Base-by-base conservation (phyloP, 2,888 invertebrate species). In the Eilema griseolum region DNA sequence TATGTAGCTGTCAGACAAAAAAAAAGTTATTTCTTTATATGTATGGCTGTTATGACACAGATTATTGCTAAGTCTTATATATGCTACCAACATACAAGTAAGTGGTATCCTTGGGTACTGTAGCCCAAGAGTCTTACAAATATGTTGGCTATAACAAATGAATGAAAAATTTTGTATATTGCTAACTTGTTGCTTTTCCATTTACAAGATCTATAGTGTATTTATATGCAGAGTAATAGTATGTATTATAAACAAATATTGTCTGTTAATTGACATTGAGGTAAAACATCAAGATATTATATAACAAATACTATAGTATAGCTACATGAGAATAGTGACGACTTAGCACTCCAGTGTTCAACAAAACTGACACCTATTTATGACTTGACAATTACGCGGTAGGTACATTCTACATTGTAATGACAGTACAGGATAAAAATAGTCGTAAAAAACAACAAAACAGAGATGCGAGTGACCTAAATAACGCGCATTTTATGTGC, bases 401-500 rank as follows among this genome's bases (percentile, higher is more conserved):
- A 41, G 0, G n/a, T n/a, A n/a, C n/a, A n/a, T n/a, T n/a, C n/a
- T n/a, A 63, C 46, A 62, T 67, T 41, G 24, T 12, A 71, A 62
- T 60, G 46, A 26, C 61, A 72, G 69, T 41, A 65, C 33, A 59
- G 69, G 67, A 80, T 76, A 78, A 78, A 78, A 81, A 76, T 75
- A 77, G 78, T 77, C 77, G 81, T 57, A 81, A 79, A 86, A 80
- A 79, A 77, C 79, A 88, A 89, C 90, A 89, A 89, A 92, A 92
- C 88, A 90, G 86, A 86, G 83, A 85, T 83, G 84, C 84, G 83
- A 83, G 73, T 90, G 93, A 93, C 94, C 93, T 89, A 91, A 89
- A 90, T 94, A 91, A 83, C 88, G 87, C 88, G 90, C 90, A 91
- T 86, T 89, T 86, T 84, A 85, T 85, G 85, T 90, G 90, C 91